Evolutionary conservation across 2,888 invertebrate species (phyloP), one percentile per base, ranked within the genome.

Genomic region (Mimachlamys varia): DNA sequence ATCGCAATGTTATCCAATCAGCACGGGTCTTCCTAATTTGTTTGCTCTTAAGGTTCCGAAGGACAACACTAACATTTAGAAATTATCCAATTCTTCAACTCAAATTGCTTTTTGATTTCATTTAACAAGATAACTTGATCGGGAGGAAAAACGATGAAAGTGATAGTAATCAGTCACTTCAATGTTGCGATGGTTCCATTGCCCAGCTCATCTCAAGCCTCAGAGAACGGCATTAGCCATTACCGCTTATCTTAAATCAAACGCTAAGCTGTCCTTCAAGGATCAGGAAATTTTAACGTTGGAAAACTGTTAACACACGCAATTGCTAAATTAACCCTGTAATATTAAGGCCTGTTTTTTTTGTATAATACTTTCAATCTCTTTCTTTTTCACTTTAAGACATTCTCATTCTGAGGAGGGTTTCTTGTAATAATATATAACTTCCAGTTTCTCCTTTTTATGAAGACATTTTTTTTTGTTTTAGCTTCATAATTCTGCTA

Each of bases 31-130:
- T 33, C 12, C 76, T 13, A 76, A 76, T 22, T 33, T 33, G 33
- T 76, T 33, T 13, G 33, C 76, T 76, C 33, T 76, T 76, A 76
- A 33, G 76, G 76, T 76, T 33, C 76, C 33, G 76, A 27, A 76
- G 33, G 33, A 76, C 27, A 76, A 76, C 7, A 7, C 22, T 2
- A 27, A 76, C 76, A 76, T 76, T 27, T 12, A 76, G 27, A 15
- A 76, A 76, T 76, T 76, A 76, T 76, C 76, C 5, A 76, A 76
- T 76, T 76, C 76, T 76, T 19, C 76, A 76, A 33, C 76, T 76
- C 76, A 76, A 76, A 76, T 76, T 76, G 76, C 76, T 76, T 76
- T 76, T 33, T 76, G 76, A 76, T 76, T 76, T 76, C 76, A 76
- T 76, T 76, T 76, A 76, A 76, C 76, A 76, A 76, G 76, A 76